Evolutionary conservation across 1,140 invertebrate species (phyloP).

Genomic region (Drosophila willistoni): DNA sequence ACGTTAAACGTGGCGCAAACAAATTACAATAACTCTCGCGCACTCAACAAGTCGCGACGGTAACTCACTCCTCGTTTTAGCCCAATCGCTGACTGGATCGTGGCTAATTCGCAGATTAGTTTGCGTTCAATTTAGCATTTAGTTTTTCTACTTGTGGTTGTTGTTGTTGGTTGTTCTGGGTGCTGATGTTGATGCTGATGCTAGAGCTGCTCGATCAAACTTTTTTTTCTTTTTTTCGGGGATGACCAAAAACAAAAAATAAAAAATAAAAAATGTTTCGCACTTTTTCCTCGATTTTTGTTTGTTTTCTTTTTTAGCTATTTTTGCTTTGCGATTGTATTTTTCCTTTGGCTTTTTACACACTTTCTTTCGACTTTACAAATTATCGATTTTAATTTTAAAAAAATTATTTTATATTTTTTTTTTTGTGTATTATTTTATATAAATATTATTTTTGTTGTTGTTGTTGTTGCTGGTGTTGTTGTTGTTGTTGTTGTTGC

Average conservation of each 20-base stretch:
- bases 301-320: constrained; percentile 1
- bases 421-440: not conserved
- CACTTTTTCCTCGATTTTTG: not conserved
- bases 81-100: not conserved
- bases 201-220: not conserved
- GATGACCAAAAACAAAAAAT: not conserved
- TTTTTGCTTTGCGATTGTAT: not conserved
- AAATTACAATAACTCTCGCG: constrained; percentile 44
- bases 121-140: constrained; percentile 5
- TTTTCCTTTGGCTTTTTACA: constrained; percentile 3
- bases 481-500: constrained; percentile 32
- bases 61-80: not conserved
- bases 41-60: constrained; percentile 52
- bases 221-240: not conserved
- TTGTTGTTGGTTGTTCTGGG: not conserved
- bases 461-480: constrained; percentile 18
- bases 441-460: constrained; percentile 23
- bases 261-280: constrained; percentile 4
- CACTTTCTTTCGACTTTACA: constrained; percentile 12
- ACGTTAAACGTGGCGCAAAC: constrained; percentile 71
- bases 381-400: constrained; percentile 5
- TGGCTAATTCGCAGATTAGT: not conserved
- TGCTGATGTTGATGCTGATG: not conserved
- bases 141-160: not conserved
- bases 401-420: not conserved